Evolutionary conservation across 2,888 invertebrate species (phyloP).

Genomic region (Nymphalis urticae): DNA sequence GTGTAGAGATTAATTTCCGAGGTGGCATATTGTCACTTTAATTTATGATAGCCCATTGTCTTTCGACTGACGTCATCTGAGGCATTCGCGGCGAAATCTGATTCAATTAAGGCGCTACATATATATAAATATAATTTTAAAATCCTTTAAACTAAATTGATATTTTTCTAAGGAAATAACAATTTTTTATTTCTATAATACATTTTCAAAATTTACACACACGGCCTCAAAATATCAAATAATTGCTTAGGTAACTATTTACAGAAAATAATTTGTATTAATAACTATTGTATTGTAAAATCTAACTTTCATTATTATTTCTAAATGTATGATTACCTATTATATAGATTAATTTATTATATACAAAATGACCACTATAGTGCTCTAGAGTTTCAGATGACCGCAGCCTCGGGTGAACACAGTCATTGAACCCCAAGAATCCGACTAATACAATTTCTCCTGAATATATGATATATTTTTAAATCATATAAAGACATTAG

Average conservation of each 20-base stretch:
- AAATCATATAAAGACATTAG: too few species aligned
- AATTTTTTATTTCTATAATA: not conserved
- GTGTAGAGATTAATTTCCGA: slow-evolving; percentile 77
- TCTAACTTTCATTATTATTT: not conserved
- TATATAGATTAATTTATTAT: slow-evolving; percentile 45
- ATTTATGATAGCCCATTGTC: slow-evolving; percentile 79
- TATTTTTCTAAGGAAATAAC: not conserved
- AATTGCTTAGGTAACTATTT: not conserved
- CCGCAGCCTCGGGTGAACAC: slow-evolving; percentile 60
- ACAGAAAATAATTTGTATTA: too few species aligned
- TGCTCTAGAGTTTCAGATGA: slow-evolving; percentile 72
- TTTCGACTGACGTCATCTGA: slow-evolving; percentile 68
- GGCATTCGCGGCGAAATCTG: slow-evolving; percentile 49
- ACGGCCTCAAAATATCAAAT: not conserved
- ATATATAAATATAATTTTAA: not conserved
- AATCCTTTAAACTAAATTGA: not conserved
- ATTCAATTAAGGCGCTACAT: slow-evolving; percentile 47
- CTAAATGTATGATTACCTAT: slow-evolving; percentile 17
- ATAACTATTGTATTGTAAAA: too few species aligned
- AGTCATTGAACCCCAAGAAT: slow-evolving; percentile 67
- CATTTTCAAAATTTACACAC: not conserved
- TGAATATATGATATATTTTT: slow-evolving; percentile 26
- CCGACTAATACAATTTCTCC: slow-evolving; percentile 64
- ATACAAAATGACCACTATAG: slow-evolving; percentile 57
- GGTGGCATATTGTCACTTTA: slow-evolving; percentile 77